Conservation (phyloP, 1,140 invertebrate genomes). For the Chironomus striatipennis region DNA sequence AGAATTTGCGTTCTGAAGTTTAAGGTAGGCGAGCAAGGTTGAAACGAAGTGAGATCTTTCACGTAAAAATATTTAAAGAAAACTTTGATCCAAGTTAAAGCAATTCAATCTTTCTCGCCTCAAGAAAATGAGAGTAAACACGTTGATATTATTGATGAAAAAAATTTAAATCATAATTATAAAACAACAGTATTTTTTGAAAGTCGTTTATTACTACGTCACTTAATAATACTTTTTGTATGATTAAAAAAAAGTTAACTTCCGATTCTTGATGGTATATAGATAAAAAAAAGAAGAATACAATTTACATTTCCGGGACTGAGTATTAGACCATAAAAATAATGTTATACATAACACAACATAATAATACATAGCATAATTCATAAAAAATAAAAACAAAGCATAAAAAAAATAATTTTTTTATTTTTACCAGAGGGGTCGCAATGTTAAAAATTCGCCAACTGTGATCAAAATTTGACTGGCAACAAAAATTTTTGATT, state of each 20-base stretch:
- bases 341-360: not conserved
- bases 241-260: conserved; percentile 8
- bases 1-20: too few relatives aligned
- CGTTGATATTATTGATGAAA: not conserved
- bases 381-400: not conserved
- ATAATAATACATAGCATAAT: not conserved
- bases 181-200: not conserved
- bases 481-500: too few relatives aligned
- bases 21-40: too few relatives aligned
- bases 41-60: too few relatives aligned
- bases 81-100: too few relatives aligned
- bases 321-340: not conserved
- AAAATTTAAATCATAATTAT: not conserved
- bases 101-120: too few relatives aligned
- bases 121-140: not conserved
- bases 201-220: not conserved
- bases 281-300: conserved; percentile 3
- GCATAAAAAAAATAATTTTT: not conserved
- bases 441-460: too few relatives aligned
- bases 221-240: not conserved
- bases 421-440: not conserved
- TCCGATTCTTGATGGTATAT: conserved; percentile 7
- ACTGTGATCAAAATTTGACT: too few relatives aligned
- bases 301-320: not conserved
- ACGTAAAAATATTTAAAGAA: too few relatives aligned